A percentile compares a stretch with the other conserved stretches of the same genome.
These are phyloP conservation scores for Ammospiza maritima DNA, from an alignment of 2,797 vertebrate species.

Conservation along the genomic window DNA sequence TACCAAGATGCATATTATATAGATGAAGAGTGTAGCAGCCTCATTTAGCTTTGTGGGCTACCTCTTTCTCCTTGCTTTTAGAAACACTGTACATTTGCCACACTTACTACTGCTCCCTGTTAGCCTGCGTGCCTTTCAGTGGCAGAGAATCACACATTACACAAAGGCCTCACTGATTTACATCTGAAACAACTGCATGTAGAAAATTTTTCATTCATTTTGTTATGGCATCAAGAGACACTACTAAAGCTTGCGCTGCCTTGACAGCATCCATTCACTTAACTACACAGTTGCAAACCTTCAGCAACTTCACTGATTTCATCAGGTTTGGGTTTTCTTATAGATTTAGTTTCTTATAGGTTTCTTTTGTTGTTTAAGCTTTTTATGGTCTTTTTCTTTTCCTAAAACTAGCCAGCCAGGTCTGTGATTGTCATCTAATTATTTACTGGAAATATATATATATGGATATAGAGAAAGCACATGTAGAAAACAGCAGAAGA, in stretches of 20 bases:
- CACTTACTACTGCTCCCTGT: neutral
- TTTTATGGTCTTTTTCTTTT: neutral
- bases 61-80: neutral
- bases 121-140: neutral
- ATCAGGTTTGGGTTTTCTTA: neutral
- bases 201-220: neutral
- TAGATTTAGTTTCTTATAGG: neutral
- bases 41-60: neutral
- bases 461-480: fast-evolving
- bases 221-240: neutral
- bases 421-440: neutral
- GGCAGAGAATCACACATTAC: neutral
- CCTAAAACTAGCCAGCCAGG: neutral
- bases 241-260: neutral
- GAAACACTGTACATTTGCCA: neutral
- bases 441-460: neutral
- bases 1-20: neutral
- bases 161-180: neutral
- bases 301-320: neutral
- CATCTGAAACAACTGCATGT: neutral
- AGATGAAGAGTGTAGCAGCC: neutral
- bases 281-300: neutral
- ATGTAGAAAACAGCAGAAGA: neutral
- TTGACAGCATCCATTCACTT: neutral
- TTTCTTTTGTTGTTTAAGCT: neutral